Percentiles rank a stretch among this genome's conserved stretches.
phyloP scores from a whole-genome alignment of 2,888 invertebrate genomes.

The Idaea biselata region DNA sequence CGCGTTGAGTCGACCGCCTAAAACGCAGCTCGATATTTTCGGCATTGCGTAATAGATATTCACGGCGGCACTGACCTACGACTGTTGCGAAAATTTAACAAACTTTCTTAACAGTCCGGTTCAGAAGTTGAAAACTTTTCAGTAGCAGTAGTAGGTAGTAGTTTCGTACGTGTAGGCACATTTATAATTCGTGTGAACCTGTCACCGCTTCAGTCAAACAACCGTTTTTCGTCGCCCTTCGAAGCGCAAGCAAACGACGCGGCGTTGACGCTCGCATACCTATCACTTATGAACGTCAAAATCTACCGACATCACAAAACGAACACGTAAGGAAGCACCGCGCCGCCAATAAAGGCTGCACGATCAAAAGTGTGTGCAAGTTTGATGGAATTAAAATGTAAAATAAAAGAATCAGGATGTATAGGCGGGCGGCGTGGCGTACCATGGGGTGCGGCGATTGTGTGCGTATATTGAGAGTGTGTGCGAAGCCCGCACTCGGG shows the following conservation, averaged over 20 bases:
- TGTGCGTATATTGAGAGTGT: conserved; percentile 35
- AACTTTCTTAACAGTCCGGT: neutral
- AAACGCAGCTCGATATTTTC: conserved; percentile 20
- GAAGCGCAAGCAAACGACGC: neutral
- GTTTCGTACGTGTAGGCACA: neutral
- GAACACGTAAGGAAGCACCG: conserved; percentile 23
- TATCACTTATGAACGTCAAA: conserved; percentile 16
- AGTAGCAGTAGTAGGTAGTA: neutral
- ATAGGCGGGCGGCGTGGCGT: conserved; percentile 30
- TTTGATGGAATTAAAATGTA: conserved; percentile 32
- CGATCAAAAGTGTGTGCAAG: conserved; percentile 29
- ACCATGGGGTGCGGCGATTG: conserved; percentile 48
- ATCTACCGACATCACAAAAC: conserved; percentile 24
- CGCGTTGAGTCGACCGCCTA: conserved; percentile 19
- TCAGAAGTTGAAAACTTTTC: no score
- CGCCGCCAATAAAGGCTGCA: conserved; percentile 26
- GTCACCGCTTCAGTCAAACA: neutral
- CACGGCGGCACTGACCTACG: neutral
- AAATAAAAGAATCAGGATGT: conserved; percentile 51
- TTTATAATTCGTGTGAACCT: neutral
- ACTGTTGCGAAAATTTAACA: neutral
- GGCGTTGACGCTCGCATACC: conserved; percentile 4
- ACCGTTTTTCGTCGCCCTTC: neutral
- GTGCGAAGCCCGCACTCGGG: conserved; percentile 54
- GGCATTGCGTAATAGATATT: conserved; percentile 10